Percentiles rank a stretch among this genome's conserved stretches.
Evolutionary conservation across 2,888 invertebrate genomes (phyloP).

Genomic region (Nymphalis c-album): DNA sequence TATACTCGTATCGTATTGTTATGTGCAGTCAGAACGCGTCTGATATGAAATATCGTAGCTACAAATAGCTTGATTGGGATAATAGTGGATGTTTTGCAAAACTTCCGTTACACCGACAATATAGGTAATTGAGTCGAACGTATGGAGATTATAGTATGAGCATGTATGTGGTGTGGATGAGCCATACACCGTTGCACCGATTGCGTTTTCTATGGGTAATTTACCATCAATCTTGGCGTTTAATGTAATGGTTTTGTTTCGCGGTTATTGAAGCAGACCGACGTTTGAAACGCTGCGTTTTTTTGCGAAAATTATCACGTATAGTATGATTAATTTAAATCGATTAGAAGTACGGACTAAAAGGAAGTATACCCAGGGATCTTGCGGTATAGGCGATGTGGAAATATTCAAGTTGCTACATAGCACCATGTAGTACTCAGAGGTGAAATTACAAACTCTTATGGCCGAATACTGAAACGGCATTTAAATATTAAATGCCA

Average conservation of each 20-base stretch:
- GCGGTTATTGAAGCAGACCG: constrained; percentile 39
- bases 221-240: constrained; percentile 64
- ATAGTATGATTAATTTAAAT: neutral
- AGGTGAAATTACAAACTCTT: too few relatives aligned
- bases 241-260: constrained; percentile 59
- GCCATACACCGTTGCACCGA: constrained; percentile 41
- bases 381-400: too few relatives aligned
- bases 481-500: too few relatives aligned
- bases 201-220: constrained; percentile 57
- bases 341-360: too few relatives aligned
- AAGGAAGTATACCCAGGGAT: too few relatives aligned
- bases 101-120: constrained; percentile 30
- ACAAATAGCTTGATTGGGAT: constrained; percentile 1
- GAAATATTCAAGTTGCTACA: too few relatives aligned
- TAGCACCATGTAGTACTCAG: too few relatives aligned
- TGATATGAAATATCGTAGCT: neutral
- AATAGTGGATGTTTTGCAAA: constrained; percentile 5
- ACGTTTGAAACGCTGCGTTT: constrained; percentile 40
- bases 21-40: neutral
- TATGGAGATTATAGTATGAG: constrained; percentile 16
- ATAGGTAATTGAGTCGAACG: constrained; percentile 31
- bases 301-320: neutral
- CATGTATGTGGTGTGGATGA: constrained; percentile 25
- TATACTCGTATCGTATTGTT: too few relatives aligned
- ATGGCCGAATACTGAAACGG: too few relatives aligned